A percentile compares a stretch with the other conserved stretches of the same genome.
These are phyloP conservation scores for Epizoanthus rinbou DNA, from an alignment of 92 coral and sea anemone species.

Conservation along the genomic window DNA sequence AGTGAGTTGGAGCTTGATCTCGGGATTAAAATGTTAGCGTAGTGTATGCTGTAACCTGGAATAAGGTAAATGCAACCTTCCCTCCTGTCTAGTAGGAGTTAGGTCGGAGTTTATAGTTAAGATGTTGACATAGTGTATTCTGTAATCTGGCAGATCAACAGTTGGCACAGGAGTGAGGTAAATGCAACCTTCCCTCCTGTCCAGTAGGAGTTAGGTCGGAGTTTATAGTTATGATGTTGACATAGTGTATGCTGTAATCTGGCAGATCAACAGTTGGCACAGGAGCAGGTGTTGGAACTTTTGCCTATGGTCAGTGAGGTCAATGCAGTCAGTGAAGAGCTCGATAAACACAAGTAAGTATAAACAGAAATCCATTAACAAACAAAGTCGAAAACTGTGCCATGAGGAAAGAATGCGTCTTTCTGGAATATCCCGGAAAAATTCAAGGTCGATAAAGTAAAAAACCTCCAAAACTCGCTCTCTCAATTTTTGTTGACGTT, in stretches of 20 bases:
- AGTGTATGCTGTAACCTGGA: constrained; percentile 43
- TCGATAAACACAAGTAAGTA: constrained; percentile 97
- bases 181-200: constrained; percentile 54
- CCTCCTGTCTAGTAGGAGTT: too few species aligned
- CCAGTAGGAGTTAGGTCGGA: too few species aligned
- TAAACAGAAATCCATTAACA: too few species aligned
- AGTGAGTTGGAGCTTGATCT: too few species aligned
- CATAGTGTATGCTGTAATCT: not conserved
- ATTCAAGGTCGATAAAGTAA: too few species aligned
- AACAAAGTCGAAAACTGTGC: too few species aligned
- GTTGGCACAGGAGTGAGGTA: constrained; percentile 92
- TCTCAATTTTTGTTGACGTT: too few species aligned
- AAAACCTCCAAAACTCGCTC: too few species aligned
- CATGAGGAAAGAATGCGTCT: too few species aligned
- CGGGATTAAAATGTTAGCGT: too few species aligned
- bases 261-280: constrained; percentile 93
- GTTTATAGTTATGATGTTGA: not conserved
- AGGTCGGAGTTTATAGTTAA: too few species aligned
- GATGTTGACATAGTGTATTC: not conserved
- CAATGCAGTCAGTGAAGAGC: constrained; percentile 98
- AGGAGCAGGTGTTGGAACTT: constrained; percentile 93
- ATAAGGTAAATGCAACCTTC: constrained; percentile 76
- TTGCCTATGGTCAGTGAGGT: constrained; percentile 96
- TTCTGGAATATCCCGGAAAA: too few species aligned
- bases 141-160: constrained; percentile 74